These are phyloP conservation scores for Panthera uncia DNA, from an alignment of 2,113 vertebrate genomes.

Conservation along the genomic window DNA sequence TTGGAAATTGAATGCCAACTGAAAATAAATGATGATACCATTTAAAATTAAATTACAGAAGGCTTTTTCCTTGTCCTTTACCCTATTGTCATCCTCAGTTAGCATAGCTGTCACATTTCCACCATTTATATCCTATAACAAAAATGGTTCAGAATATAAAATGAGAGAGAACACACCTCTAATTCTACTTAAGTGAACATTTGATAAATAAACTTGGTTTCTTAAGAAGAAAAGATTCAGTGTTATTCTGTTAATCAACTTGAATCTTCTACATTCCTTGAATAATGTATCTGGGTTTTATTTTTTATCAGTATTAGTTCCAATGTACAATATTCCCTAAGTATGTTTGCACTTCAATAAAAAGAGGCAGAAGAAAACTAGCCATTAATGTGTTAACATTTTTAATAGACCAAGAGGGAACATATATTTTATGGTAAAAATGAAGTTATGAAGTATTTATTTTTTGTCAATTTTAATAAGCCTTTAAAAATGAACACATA, in stretches of 20 bases:
- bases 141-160: slow-evolving; percentile 75
- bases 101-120: slow-evolving; percentile 78
- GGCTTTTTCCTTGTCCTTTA: slow-evolving; percentile 81
- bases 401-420: not conserved
- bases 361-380: not conserved
- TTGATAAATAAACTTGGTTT: slow-evolving; percentile 59
- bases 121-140: slow-evolving; percentile 65
- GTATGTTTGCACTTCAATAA: not conserved
- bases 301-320: slow-evolving; percentile 42
- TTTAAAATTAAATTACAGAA: slow-evolving; percentile 86
- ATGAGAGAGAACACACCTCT: slow-evolving; percentile 49
- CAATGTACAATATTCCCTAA: not conserved
- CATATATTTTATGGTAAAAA: not conserved
- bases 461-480: slow-evolving; percentile 56
- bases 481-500: slow-evolving; percentile 47
- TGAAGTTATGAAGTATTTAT: slow-evolving; percentile 6
- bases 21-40: slow-evolving; percentile 85
- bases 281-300: not conserved
- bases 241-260: not conserved
- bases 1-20: slow-evolving; percentile 88
- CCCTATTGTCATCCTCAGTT: slow-evolving; percentile 80
- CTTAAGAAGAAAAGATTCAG: not conserved
- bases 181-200: slow-evolving; percentile 65
- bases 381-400: not conserved
- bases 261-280: not conserved